Percentiles rank a stretch among this genome's conserved stretches.
These are phyloP conservation scores for Scolopax mira DNA, from an alignment of 2,113 vertebrate species.

Conservation along the genomic window DNA sequence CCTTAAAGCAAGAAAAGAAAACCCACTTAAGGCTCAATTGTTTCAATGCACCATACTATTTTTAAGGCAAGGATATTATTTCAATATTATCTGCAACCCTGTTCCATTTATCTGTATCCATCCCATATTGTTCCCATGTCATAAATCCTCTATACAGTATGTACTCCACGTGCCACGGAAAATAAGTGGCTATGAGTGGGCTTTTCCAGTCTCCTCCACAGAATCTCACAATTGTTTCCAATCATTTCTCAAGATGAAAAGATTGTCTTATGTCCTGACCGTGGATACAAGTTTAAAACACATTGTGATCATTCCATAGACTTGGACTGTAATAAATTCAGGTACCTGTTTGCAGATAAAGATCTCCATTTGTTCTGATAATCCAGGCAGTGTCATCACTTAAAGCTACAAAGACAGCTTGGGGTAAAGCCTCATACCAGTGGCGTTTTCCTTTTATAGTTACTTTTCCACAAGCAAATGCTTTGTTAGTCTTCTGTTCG, in stretches of 20 bases:
- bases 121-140: not conserved
- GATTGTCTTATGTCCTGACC: not conserved
- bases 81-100: not conserved
- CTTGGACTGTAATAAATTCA: not conserved
- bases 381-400: constrained; percentile 96
- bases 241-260: not conserved
- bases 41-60: not conserved
- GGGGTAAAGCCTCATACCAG: constrained; percentile 96
- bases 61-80: not conserved
- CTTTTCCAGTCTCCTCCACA: not conserved
- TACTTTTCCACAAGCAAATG: constrained; percentile 94
- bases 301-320: not conserved
- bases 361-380: constrained; percentile 92
- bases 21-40: not conserved
- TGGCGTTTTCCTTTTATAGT: constrained; percentile 91
- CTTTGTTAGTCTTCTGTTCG: constrained; percentile 94
- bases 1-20: not conserved
- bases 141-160: not conserved
- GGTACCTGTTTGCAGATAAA: constrained; percentile 92
- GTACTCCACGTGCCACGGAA: not conserved
- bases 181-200: not conserved
- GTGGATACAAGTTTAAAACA: not conserved
- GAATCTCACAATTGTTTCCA: not conserved
- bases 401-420: constrained; percentile 86
- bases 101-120: not conserved